Evolutionary conservation across 2,888 invertebrate genomes (phyloP), one percentile per base, ranked within the genome.

Genomic region (Sympetrum striolatum): DNA sequence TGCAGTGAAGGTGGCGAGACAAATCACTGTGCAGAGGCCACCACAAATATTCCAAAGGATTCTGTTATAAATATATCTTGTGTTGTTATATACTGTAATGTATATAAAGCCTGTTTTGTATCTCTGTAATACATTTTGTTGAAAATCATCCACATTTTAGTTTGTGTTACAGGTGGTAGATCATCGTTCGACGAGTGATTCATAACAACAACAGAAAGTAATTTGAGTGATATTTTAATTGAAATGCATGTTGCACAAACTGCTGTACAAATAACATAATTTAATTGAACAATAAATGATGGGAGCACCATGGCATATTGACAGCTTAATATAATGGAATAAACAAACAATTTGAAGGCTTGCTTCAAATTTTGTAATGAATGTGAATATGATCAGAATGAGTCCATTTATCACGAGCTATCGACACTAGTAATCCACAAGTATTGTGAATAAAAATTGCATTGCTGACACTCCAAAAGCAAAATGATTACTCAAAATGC

Each of bases 271-370:
- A 86, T 86, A 60, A 86, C 60, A 37, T 60, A 86, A 60, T 86
- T 58, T n/a, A 86, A 60, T 37, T 64, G 86, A 86, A 86, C 86
- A 86, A 86, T 86, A 86, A 86, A 86, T 60, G 86, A 31, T 60
- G 60, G 86, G 86, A 86, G 86, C 86, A 86, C 86, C 86, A 86
- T 86, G 64, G 39, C 60, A 64, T 64, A 86, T 82, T 86, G 86
- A 22, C 18, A 86, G 37, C 37, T 86, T 22, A 58, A 53, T 64
- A 60, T 86, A 39, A 37, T 48, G 35, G 60, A 64, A 86, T 86
- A 64, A 35, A 82, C 58, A 37, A 82, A 86, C 18, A 58, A 64
- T 18, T 37, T 86, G 37, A 64, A 64, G 86, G 60, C 64, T 39
- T 12, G 39, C 37, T 86, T 86, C 86, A 60, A 86, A 53, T 53